Evolutionary conservation across 1,140 invertebrate genomes (phyloP), one percentile per base, ranked within the genome.

Genomic region (Rhyzopertha dominica): DNA sequence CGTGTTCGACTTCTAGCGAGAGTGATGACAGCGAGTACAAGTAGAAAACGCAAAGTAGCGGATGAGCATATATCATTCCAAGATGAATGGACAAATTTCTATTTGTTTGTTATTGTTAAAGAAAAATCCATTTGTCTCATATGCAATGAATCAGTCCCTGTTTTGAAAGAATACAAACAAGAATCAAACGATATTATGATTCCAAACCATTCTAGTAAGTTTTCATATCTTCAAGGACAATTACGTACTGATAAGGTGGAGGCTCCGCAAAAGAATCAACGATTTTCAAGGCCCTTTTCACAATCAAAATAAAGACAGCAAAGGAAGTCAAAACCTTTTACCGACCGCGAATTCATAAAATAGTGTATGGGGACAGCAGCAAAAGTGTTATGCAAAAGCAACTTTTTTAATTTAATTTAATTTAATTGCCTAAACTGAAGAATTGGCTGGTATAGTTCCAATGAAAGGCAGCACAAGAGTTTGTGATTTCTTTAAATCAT

Each of bases 341-440:
- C 55, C 30, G 61, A 65, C 49, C 59, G 55, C 28, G 60, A 54
- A 50, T 51, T 54, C 26, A 35, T 63, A 23, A 65, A 64, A 53
- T 45, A 55, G 45, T 66, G 59, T 49, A 36, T 63, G 47, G 53
- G 54, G 31, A 26, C 38, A 31, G 53, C 54, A 30, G 53, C 36
- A 25, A 46, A 65, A 49, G 41, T 51, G 30, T 54, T 39, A 54
- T 49, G 43, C 50, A n/a, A n/a, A n/a, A n/a, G n/a, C n/a, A n/a
- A n/a, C n/a, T n/a, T n/a, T n/a, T n/a, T n/a, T n/a, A n/a, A n/a
- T n/a, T n/a, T n/a, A n/a, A n/a, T n/a, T n/a, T n/a, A n/a, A n/a
- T n/a, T n/a, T n/a, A n/a, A n/a, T n/a, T n/a, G n/a, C n/a, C n/a
- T n/a, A n/a, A 38, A 58, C 41, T 52, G 61, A 67, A 56, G 61